Conservation (phyloP, 2,888 invertebrate species). For the Acleris laterana region DNA sequence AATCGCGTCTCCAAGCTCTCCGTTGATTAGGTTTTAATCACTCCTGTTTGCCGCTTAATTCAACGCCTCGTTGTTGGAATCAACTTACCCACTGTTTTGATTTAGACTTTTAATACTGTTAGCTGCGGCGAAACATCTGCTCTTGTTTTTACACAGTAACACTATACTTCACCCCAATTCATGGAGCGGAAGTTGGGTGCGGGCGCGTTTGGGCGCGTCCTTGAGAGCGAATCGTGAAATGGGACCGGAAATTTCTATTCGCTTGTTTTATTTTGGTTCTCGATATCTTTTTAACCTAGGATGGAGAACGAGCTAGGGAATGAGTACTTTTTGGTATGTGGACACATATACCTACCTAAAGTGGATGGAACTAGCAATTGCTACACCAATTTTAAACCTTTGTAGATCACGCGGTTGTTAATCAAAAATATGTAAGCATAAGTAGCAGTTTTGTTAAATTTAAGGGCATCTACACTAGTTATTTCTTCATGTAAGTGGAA, state of each 20-base stretch:
- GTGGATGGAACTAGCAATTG: too few species aligned
- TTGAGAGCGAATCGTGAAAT: constrained; percentile 63
- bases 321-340: too few species aligned
- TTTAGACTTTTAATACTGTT: constrained; percentile 6
- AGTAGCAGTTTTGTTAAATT: too few species aligned
- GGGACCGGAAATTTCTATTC: constrained; percentile 68
- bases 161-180: constrained; percentile 67
- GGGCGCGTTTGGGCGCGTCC: constrained; percentile 70
- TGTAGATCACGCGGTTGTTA: too few species aligned
- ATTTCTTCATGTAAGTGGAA: too few species aligned
- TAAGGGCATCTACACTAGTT: too few species aligned
- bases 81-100: constrained; percentile 9
- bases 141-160: constrained; percentile 64
- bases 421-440: too few species aligned
- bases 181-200: constrained; percentile 76
- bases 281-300: not conserved
- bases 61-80: too few species aligned
- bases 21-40: constrained; percentile 39
- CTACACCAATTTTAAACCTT: too few species aligned
- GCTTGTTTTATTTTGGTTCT: constrained; percentile 48
- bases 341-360: too few species aligned
- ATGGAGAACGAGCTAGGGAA: too few species aligned
- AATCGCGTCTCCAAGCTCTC: constrained; percentile 45
- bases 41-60: constrained; percentile 33
- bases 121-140: constrained; percentile 50